Conservation (phyloP, 2,797 vertebrate genomes). For the Gymnoscopelus braueri region DNA sequence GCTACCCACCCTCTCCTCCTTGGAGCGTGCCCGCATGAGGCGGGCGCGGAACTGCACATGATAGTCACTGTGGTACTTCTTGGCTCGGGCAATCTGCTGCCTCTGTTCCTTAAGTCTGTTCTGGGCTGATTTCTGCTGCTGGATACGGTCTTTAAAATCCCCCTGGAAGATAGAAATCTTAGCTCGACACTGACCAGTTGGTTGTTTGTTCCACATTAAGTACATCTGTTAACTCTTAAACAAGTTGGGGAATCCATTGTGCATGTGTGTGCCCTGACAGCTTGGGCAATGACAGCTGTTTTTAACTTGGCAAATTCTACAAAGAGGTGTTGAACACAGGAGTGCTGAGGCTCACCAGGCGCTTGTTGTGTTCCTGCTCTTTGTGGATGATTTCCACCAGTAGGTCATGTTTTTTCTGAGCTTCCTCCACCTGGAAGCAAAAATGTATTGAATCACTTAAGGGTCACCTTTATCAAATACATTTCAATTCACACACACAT, state of each 20-base stretch:
- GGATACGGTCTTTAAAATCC: constrained; percentile 87
- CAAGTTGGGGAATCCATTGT: too few relatives aligned
- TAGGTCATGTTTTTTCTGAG: constrained; percentile 88
- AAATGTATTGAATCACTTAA: constrained; percentile 11
- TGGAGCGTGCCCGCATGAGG: constrained; percentile 88
- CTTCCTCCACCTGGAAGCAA: constrained; percentile 85
- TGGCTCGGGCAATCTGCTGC: constrained; percentile 88
- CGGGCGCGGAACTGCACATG: constrained; percentile 88
- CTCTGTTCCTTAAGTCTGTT: constrained; percentile 87
- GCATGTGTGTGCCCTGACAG: too few relatives aligned
- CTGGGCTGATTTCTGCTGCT: constrained; percentile 86
- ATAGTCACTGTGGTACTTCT: constrained; percentile 90
- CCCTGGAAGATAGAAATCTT: constrained; percentile 60
- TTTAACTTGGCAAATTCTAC: too few relatives aligned
- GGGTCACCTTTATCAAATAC: too few relatives aligned
- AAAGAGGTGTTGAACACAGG: too few relatives aligned
- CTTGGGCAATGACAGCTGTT: too few relatives aligned
- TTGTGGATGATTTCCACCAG: constrained; percentile 86
- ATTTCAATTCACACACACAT: too few relatives aligned
- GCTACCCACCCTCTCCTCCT: constrained; percentile 88
- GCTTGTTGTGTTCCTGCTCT: constrained; percentile 88
- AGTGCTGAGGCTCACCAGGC: constrained; percentile 82
- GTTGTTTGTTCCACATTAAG: too few relatives aligned
- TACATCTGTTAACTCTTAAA: too few relatives aligned
- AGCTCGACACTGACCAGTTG: neutral